These are phyloP conservation scores for Trachymyrmex septentrionalis DNA, from an alignment of 1,140 invertebrate genomes.

Conservation along the genomic window DNA sequence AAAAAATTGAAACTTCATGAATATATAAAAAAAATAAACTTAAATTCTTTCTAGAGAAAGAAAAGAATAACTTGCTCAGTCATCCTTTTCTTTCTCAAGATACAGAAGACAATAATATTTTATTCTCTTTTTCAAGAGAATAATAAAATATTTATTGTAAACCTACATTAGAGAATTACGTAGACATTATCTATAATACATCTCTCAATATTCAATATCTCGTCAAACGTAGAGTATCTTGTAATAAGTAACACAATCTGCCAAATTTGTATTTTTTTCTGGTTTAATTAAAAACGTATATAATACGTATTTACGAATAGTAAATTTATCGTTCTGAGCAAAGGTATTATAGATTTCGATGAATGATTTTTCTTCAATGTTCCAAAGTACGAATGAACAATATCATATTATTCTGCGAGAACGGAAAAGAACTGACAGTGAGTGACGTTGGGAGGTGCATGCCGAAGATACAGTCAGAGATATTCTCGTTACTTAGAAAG, in stretches of 20 bases:
- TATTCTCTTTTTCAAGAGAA: too few relatives aligned
- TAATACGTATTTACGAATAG: too few relatives aligned
- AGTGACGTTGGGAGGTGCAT: background rate
- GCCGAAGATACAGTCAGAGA: background rate
- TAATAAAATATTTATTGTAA: background rate
- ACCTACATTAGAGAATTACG: background rate
- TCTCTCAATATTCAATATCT: background rate
- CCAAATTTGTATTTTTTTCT: background rate
- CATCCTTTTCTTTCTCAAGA: background rate
- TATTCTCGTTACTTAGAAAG: background rate
- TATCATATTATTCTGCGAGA: background rate
- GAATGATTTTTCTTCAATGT: background rate
- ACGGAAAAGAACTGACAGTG: background rate
- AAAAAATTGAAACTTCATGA: too few relatives aligned
- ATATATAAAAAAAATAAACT: background rate
- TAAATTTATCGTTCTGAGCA: background rate
- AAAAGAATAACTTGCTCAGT: background rate
- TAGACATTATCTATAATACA: background rate
- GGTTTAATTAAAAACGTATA: constrained; percentile 11
- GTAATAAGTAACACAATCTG: background rate
- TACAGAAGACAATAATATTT: too few relatives aligned
- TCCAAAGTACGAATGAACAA: background rate
- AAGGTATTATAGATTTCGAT: background rate
- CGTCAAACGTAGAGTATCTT: too few relatives aligned
- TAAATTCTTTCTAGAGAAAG: background rate